Evolutionary conservation across 2,888 invertebrate genomes (phyloP).

Genomic region (Lissonota sp.): DNA sequence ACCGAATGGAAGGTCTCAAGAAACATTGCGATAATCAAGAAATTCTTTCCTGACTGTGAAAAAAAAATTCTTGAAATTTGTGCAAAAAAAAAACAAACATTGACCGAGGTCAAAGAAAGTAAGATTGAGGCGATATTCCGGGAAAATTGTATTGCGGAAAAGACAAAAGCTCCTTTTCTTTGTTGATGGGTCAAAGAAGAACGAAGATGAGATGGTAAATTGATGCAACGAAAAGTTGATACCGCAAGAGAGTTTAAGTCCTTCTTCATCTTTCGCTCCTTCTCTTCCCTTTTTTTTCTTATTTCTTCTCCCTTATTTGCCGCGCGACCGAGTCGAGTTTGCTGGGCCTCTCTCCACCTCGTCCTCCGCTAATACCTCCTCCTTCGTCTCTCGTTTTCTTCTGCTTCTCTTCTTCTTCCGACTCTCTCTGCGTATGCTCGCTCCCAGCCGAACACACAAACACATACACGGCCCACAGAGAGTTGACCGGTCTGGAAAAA

Average conservation of each 20-base stretch:
- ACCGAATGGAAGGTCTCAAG: slow-evolving; percentile 14
- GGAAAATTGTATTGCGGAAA: neutral
- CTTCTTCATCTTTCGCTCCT: slow-evolving; percentile 7
- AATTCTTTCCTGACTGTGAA: neutral
- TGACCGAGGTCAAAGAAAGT: no score
- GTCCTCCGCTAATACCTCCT: slow-evolving; percentile 18
- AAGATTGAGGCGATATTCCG: no score
- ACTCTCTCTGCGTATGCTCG: slow-evolving; percentile 42
- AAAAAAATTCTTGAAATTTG: neutral
- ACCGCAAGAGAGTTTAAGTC: slow-evolving; percentile 26
- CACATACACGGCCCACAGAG: neutral
- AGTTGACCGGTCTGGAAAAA: slow-evolving; percentile 66
- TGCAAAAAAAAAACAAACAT: neutral
- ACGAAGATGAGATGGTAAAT: slow-evolving; percentile 16
- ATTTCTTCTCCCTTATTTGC: slow-evolving; percentile 39
- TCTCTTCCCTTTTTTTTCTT: slow-evolving; percentile 49
- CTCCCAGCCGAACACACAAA: slow-evolving; percentile 11
- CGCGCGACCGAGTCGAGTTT: slow-evolving; percentile 29
- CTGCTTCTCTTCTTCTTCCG: slow-evolving; percentile 32
- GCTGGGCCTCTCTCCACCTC: slow-evolving; percentile 39
- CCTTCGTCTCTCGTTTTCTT: slow-evolving; percentile 28
- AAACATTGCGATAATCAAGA: neutral
- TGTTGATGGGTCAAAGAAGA: slow-evolving; percentile 15
- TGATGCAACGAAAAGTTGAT: slow-evolving; percentile 29
- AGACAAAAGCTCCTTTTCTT: neutral